phyloP scores from a whole-genome alignment of 92 coral and sea anemone species.

The Ricordea florida region DNA sequence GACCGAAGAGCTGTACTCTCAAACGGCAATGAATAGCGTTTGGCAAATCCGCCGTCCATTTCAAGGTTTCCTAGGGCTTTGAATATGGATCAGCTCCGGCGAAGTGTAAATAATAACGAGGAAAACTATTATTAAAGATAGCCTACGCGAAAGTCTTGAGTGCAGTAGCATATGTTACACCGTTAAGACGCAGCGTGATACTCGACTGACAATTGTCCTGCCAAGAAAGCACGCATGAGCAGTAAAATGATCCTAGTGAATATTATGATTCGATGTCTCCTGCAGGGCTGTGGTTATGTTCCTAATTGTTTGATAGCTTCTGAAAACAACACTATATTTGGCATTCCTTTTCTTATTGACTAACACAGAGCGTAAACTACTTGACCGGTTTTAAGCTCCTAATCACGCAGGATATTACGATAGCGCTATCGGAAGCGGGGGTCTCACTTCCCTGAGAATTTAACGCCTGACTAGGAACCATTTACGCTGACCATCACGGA shows the following conservation, averaged over 20 bases:
- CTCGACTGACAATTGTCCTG: slow-evolving; percentile 79
- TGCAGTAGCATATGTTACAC: slow-evolving; percentile 95
- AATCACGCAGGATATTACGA: slow-evolving; percentile 43
- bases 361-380: slow-evolving; percentile 47
- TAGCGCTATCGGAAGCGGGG: slow-evolving; percentile 37
- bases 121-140: slow-evolving; percentile 84
- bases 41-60: slow-evolving; percentile 81
- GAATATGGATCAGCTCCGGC: slow-evolving; percentile 84
- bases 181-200: slow-evolving; percentile 91
- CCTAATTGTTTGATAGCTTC: slow-evolving; percentile 98
- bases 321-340: slow-evolving; percentile 97
- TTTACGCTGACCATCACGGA: slow-evolving; percentile 3
- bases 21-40: slow-evolving; percentile 76
- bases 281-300: slow-evolving; percentile 95
- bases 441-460: slow-evolving; percentile 58
- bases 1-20: slow-evolving; percentile 73
- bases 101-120: slow-evolving; percentile 81
- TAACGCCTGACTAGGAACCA: slow-evolving; percentile 36
- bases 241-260: slow-evolving; percentile 81
- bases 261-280: slow-evolving; percentile 88
- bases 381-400: slow-evolving; percentile 23
- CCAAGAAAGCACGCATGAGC: slow-evolving; percentile 86
- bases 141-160: slow-evolving; percentile 85
- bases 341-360: slow-evolving; percentile 80
- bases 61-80: slow-evolving; percentile 69